Conservation (phyloP, 2,888 invertebrate genomes). For the Apamea epomidion region DNA sequence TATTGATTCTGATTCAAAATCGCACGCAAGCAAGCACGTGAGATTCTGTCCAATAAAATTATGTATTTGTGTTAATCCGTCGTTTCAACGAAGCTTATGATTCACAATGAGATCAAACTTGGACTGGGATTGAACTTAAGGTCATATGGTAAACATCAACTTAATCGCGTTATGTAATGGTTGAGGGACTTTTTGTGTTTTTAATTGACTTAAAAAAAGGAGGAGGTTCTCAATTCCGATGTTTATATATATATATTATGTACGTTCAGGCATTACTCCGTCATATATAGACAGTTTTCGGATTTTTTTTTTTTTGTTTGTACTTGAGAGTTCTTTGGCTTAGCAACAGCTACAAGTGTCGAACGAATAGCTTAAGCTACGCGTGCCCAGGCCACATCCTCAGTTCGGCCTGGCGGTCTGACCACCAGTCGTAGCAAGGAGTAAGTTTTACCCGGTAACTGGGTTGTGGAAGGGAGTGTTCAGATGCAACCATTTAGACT, state of each 20-base stretch:
- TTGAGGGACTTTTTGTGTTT: not conserved
- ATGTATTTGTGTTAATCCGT: not conserved
- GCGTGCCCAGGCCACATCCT: not conserved
- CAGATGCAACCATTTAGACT: not conserved
- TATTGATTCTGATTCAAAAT: not conserved
- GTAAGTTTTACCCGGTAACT: not conserved
- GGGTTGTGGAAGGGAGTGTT: not conserved
- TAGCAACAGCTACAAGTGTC: not conserved
- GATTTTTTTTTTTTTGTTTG: not conserved
- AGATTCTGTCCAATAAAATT: not conserved
- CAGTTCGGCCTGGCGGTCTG: too few relatives aligned
- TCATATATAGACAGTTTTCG: too few relatives aligned
- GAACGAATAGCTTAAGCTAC: not conserved
- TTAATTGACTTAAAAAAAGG: not conserved
- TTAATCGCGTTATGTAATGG: not conserved
- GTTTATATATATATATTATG: too few relatives aligned
- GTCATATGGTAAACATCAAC: not conserved
- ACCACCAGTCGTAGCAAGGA: not conserved
- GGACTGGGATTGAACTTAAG: not conserved
- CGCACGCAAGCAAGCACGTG: not conserved
- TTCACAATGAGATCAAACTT: not conserved
- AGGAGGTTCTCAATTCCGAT: too few relatives aligned
- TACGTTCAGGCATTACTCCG: too few relatives aligned
- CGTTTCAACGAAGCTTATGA: not conserved
- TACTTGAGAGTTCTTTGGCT: not conserved